These are phyloP conservation scores for Sitta europaea DNA, from an alignment of 2,113 vertebrate genomes.

Conservation along the genomic window DNA sequence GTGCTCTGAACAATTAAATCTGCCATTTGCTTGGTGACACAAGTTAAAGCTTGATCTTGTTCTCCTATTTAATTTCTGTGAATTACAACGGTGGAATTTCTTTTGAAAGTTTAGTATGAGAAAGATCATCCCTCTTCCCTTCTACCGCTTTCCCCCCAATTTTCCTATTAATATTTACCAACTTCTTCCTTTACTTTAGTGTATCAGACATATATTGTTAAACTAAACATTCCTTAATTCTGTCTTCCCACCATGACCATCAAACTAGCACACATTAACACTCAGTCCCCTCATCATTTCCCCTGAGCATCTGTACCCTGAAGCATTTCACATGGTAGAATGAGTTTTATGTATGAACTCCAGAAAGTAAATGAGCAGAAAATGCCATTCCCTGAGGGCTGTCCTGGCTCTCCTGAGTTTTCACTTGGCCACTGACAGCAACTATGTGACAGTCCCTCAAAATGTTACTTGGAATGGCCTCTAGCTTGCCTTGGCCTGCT, in stretches of 20 bases:
- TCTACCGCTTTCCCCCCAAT: neutral
- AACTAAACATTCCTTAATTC: neutral
- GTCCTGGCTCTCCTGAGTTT: neutral
- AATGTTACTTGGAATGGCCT: neutral
- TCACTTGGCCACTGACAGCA: neutral
- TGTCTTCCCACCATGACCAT: neutral
- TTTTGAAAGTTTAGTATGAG: neutral
- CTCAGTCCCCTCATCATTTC: neutral
- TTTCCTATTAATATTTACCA: neutral
- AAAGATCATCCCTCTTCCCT: neutral
- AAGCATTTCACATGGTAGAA: neutral
- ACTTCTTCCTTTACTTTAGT: neutral
- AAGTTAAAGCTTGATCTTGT: neutral
- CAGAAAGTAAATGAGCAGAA: conserved; percentile 21
- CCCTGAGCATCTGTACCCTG: neutral
- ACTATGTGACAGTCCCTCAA: neutral
- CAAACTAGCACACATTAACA: neutral
- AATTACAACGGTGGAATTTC: neutral
- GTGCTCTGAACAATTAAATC: neutral
- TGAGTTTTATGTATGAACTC: neutral
- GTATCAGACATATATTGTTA: neutral
- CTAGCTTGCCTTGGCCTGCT: neutral
- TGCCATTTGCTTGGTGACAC: neutral
- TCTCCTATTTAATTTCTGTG: neutral
- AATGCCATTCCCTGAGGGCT: neutral